Conservation (phyloP, 2,888 invertebrate genomes). For the Nemoura dubitans region DNA sequence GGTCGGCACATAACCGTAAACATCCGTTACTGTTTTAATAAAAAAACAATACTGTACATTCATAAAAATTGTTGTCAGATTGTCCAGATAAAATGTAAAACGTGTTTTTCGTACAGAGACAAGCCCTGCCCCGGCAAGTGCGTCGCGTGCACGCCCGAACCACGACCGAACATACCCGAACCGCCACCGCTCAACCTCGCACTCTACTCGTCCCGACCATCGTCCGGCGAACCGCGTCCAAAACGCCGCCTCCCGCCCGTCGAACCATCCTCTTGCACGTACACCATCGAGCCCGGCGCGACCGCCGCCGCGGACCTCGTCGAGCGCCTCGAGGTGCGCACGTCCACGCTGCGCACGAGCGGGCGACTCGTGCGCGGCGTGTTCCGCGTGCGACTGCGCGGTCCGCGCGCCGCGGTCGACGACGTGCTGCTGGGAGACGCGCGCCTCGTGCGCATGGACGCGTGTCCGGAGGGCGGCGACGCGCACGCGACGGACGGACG, state of each 20-base stretch:
- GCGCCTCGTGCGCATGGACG: neutral
- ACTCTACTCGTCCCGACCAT: neutral
- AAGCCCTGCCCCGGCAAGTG: too few relatives aligned
- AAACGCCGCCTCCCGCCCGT: too few relatives aligned
- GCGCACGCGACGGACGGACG: neutral
- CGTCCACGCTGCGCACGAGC: neutral
- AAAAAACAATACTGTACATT: too few relatives aligned
- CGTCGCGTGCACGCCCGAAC: neutral
- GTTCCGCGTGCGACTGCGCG: neutral
- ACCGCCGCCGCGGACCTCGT: neutral
- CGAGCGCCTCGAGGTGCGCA: neutral
- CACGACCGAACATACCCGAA: neutral
- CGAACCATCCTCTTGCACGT: too few relatives aligned
- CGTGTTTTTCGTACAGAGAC: too few relatives aligned
- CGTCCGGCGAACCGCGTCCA: neutral
- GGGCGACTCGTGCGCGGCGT: neutral
- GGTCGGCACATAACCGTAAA: too few relatives aligned
- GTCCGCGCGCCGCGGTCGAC: neutral
- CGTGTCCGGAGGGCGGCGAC: neutral
- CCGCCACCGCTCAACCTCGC: neutral
- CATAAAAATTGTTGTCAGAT: too few relatives aligned
- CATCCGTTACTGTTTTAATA: too few relatives aligned
- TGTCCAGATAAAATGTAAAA: too few relatives aligned
- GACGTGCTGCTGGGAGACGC: neutral
- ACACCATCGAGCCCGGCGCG: neutral